Conservation (phyloP, 2,797 vertebrate genomes). For the Anguilla marmorata region DNA sequence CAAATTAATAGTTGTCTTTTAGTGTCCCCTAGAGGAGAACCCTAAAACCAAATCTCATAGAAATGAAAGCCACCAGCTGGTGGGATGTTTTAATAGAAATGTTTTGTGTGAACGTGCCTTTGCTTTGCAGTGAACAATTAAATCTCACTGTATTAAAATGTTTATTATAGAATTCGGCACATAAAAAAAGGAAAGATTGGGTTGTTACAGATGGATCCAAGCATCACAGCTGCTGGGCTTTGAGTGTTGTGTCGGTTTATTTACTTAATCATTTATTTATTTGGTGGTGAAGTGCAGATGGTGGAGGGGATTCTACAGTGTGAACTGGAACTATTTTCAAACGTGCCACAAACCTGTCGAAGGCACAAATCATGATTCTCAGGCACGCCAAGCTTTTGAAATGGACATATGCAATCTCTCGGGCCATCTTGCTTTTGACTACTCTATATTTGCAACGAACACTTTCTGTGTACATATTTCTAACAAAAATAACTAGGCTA, state of each 20-base stretch:
- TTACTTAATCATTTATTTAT: background rate
- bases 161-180: background rate
- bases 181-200: background rate
- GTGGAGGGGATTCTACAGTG: background rate
- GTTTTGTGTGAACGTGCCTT: background rate
- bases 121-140: background rate
- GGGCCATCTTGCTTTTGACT: background rate
- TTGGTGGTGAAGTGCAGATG: background rate
- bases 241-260: background rate
- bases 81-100: background rate
- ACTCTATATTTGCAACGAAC: background rate
- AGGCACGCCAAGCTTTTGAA: background rate
- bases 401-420: background rate
- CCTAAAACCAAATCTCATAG: background rate
- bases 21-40: conserved; percentile 16
- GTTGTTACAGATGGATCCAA: background rate
- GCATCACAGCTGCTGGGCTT: background rate
- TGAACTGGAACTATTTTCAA: background rate
- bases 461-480: background rate
- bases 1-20: conserved; percentile 5
- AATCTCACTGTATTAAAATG: background rate
- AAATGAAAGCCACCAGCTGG: background rate
- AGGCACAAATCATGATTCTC: background rate
- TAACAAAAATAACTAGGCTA: background rate
- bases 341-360: background rate